Conservation (phyloP, 2,797 vertebrate species). For the Tokudaia tokunoshimensis region DNA sequence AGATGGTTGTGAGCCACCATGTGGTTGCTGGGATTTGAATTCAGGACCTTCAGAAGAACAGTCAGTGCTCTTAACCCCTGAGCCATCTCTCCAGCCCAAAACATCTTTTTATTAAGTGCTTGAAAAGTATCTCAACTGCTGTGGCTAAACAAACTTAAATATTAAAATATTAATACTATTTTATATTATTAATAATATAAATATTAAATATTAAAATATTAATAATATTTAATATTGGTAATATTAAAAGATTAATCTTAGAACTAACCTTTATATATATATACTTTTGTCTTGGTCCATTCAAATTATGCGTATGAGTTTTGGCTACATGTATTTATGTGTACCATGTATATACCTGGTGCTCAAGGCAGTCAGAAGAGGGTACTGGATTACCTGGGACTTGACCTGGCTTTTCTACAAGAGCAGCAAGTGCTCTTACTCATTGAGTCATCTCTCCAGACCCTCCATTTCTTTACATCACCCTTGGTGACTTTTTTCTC, state of each 20-base stretch:
- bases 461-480: not conserved
- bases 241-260: not conserved
- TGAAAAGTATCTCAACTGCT: not conserved
- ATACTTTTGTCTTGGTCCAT: not conserved
- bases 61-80: too few species aligned
- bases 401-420: not conserved
- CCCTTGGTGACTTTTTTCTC: not conserved
- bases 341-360: not conserved
- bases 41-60: too few species aligned
- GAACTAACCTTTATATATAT: not conserved
- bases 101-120: not conserved
- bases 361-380: not conserved
- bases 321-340: not conserved
- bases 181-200: too few species aligned
- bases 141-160: not conserved
- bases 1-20: too few species aligned
- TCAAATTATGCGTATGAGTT: not conserved
- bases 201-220: too few species aligned
- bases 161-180: too few species aligned
- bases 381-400: not conserved
- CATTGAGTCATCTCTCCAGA: not conserved
- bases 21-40: too few species aligned
- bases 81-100: too few species aligned
- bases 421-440: not conserved
- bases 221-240: not conserved